Base-by-base conservation (phyloP, 2,797 vertebrate species). In the Picus viridis region DNA sequence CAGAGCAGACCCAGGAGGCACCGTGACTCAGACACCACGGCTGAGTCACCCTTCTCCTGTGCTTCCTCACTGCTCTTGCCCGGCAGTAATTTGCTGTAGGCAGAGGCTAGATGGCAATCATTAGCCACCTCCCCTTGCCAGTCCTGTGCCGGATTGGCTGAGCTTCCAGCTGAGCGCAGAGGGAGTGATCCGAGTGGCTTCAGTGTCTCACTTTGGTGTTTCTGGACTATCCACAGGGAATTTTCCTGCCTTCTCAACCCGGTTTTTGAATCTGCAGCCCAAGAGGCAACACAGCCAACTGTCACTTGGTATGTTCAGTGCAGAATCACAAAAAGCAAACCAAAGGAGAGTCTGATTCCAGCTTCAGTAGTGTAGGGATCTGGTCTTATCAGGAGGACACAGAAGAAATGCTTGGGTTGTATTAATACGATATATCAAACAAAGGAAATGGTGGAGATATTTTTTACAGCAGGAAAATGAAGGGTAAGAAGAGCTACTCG, bases 11-110 rank as follows among this genome's bases (percentile, higher is more conserved):
- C 29, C 45, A 27, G 78, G 75, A 93, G 78, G 56, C 1, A 0
- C 10, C 72, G 75, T 77, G 84, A 95, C 75, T 93, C 88, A 91
- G 86, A 79, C 53, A 86, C 34, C 59, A 72, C 3, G n/a, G 27
- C 72, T 94, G 93, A 94, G 69, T 95, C 94, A 95, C 75, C 23
- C 5, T 71, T 87, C 81, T 68, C 69, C 69, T 29, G 29, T 65
- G 69, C 49, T 70, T 88, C 71, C 71, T 79, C 57, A 29, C 7
- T 62, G 58, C 68, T 82, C 12, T 22, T 63, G 16, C n/a, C 80
- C 80, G 75, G 51, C 81, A 59, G 58, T 19, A 58, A 43, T 63
- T 80, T 77, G 59, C 51, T 34, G 62, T 43, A 62, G 43, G n/a
- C 51, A 72, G 16, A 64, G n/a, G 36, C 62, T 58, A 64, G 54